Base-by-base conservation (phyloP, 2,888 invertebrate species). In the Sarcophaga caerulescens region DNA sequence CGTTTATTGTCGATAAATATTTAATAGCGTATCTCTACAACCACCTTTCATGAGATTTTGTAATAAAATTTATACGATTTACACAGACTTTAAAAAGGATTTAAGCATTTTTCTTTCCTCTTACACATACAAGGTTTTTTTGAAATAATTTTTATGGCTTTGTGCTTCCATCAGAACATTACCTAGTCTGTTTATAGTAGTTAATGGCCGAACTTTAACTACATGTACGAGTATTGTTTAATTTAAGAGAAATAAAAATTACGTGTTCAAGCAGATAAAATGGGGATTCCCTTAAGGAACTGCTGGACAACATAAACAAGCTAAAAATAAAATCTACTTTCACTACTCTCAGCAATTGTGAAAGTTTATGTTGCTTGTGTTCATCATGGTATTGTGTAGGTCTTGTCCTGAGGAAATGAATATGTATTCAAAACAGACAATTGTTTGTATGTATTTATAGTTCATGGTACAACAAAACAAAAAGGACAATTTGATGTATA, bases 1-100 rank as follows among this genome's bases (percentile, higher is more conserved):
- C 52, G 17, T 70, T 70, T 70, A 70, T 70, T 52, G 25, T 5
- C n/a, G 23, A 57, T 52, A 70, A 57, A 70, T 23, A 70, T 70
- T 70, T 70, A 52, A 57, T 57, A 23, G 23, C 4, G 8, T 25
- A 8, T 19, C 52, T 35, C 52, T 65, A 25, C 65, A 11, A 4
- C 5, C 12, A 21, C 21, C 65, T 66, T 66, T 66, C 21, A 10
- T 35, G 10, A 57, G 25, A 57, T 70, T 52, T 17, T 6, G 10
- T 52, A 70, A 70, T 23, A 70, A 47, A 52, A 45, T 14, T 45
- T 14, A 17, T 3, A 25, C 11, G 14, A 14, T 12, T 68, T 47
- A 21, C 21, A 14, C 10, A 8, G 68, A 17, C 45, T 68, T 45
- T 35, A 35, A 66, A 68, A 47, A 68, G 12, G 14, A 68, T 68